Conservation (phyloP, 2,797 vertebrate species). For the Chelonia mydas region DNA sequence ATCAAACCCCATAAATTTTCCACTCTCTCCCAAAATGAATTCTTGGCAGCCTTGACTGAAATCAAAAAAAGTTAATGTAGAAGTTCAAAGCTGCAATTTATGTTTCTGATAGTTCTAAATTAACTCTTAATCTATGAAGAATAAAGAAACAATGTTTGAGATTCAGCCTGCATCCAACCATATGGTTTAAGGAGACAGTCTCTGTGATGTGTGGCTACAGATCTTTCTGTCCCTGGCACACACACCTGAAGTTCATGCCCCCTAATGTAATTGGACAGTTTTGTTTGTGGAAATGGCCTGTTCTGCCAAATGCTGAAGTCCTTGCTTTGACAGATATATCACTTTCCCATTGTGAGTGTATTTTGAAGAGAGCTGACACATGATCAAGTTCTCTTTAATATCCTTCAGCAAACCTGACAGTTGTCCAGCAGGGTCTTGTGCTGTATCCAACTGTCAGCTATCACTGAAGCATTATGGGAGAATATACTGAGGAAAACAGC, state of each 20-base stretch:
- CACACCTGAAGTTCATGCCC: conserved; percentile 87
- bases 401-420: conserved; percentile 81
- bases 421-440: conserved; percentile 80
- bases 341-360: conserved; percentile 84
- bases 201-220: conserved; percentile 74
- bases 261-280: conserved; percentile 91
- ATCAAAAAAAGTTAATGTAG: conserved; percentile 50
- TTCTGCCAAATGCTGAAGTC: conserved; percentile 84
- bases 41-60: conserved; percentile 70
- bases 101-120: conserved; percentile 73
- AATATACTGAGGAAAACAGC: conserved; percentile 61
- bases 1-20: conserved; percentile 75
- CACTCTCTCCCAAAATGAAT: conserved; percentile 70
- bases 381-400: conserved; percentile 84
- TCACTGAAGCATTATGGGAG: conserved; percentile 65
- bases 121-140: conserved; percentile 70
- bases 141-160: conserved; percentile 65
- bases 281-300: conserved; percentile 85
- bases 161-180: conserved; percentile 70
- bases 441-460: conserved; percentile 69
- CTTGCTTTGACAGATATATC: conserved; percentile 88
- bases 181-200: conserved; percentile 72
- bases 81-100: conserved; percentile 74
- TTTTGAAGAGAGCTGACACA: conserved; percentile 83
- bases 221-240: conserved; percentile 71